A percentile compares a stretch with the other conserved stretches of the same genome.
Evolutionary conservation across 2,888 invertebrate species (phyloP).

Genomic region (Cheilosia vernalis): DNA sequence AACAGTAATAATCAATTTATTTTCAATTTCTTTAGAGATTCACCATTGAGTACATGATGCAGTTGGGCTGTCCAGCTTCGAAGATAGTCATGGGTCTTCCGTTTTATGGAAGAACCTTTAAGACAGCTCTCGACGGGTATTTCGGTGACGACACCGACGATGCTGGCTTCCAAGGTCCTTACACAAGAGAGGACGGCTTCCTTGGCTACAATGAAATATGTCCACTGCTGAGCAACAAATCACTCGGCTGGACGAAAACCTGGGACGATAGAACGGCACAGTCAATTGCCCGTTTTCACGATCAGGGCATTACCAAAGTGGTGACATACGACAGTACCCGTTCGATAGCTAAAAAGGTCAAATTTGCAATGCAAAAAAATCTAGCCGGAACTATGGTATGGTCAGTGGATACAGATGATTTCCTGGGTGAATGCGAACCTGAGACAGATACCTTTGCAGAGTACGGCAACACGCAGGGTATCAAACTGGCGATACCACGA

Average conservation of each 20-base stretch:
- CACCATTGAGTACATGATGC: constrained; percentile 89
- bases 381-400: constrained; percentile 94
- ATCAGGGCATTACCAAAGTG: constrained; percentile 86
- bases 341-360: constrained; percentile 90
- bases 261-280: constrained; percentile 87
- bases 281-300: constrained; percentile 84
- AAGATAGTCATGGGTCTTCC: constrained; percentile 93
- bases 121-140: constrained; percentile 80
- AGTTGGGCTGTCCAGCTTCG: constrained; percentile 88
- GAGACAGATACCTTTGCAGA: constrained; percentile 84
- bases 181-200: constrained; percentile 91
- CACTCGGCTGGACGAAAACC: constrained; percentile 87
- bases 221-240: constrained; percentile 85
- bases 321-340: constrained; percentile 90
- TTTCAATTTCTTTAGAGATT: constrained; percentile 85
- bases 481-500: constrained; percentile 78
- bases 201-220: constrained; percentile 95
- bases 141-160: constrained; percentile 84
- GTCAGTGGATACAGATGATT: constrained; percentile 95
- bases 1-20: too few relatives aligned
- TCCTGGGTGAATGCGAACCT: constrained; percentile 87
- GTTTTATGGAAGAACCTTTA: constrained; percentile 92
- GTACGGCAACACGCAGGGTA: constrained; percentile 79
- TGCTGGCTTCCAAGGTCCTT: constrained; percentile 90
- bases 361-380: constrained; percentile 86